Conservation (phyloP, 1,140 invertebrate species). For the Procambarus clarkii region DNA sequence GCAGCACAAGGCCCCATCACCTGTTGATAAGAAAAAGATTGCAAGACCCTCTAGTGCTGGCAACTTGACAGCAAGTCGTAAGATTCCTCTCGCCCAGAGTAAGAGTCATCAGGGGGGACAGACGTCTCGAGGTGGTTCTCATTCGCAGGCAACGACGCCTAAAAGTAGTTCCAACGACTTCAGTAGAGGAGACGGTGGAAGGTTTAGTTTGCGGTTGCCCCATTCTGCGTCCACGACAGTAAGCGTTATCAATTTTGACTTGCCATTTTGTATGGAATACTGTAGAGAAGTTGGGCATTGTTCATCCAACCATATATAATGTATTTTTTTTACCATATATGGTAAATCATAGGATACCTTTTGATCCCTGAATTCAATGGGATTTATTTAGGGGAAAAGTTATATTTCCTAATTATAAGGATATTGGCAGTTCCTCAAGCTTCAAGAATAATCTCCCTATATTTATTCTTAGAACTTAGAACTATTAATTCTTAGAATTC, state of each 20-base stretch:
- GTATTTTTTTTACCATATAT: not conserved
- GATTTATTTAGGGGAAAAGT: no score
- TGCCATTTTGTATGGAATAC: no score
- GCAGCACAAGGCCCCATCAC: slow-evolving; percentile 64
- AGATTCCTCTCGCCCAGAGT: slow-evolving; percentile 64
- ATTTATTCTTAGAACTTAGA: no score
- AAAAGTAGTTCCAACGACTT: slow-evolving; percentile 75
- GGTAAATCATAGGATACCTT: not conserved
- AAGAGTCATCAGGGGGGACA: slow-evolving; percentile 44
- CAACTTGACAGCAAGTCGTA: slow-evolving; percentile 29
- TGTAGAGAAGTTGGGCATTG: no score
- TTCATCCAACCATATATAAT: not conserved
- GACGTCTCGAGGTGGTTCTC: not conserved
- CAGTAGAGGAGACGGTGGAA: slow-evolving; percentile 81
- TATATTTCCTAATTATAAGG: no score
- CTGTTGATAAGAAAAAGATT: slow-evolving; percentile 70
- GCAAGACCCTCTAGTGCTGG: slow-evolving; percentile 56
- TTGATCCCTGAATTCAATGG: not conserved
- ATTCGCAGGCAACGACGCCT: slow-evolving; percentile 5
- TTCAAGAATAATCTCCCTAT: no score
- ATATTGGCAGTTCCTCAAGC: no score
- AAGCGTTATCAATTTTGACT: not conserved
- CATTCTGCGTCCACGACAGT: slow-evolving; percentile 73
- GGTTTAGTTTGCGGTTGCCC: slow-evolving; percentile 80
- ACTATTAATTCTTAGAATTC: no score